phyloP scores from a whole-genome alignment of 2,888 invertebrate species.

The Eulithis prunata region DNA sequence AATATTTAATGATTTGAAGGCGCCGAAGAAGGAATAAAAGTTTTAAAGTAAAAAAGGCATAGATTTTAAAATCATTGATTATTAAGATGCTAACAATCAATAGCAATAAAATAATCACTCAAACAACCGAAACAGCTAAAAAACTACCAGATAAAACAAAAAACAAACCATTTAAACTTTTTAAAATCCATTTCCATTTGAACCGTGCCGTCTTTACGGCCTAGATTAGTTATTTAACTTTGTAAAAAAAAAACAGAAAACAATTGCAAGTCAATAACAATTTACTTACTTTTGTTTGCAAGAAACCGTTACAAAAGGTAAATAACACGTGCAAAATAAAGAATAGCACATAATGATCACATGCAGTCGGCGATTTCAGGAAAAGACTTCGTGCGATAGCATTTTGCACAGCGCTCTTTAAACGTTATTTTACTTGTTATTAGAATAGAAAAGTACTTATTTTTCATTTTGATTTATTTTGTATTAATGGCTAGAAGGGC shows the following conservation, averaged over 20 bases:
- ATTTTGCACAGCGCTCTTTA: slow-evolving; percentile 42
- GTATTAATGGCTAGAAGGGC: too few relatives aligned
- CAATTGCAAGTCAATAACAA: slow-evolving; percentile 21
- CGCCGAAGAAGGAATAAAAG: too few relatives aligned
- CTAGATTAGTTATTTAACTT: slow-evolving; percentile 22
- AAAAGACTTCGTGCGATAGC: slow-evolving; percentile 38
- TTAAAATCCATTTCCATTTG: slow-evolving; percentile 28
- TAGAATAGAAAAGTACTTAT: too few relatives aligned
- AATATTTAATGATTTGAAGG: too few relatives aligned
- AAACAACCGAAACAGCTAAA: slow-evolving; percentile 19
- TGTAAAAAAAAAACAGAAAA: neutral
- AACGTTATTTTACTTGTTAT: slow-evolving; percentile 14
- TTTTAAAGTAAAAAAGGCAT: too few relatives aligned
- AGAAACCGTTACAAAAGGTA: slow-evolving; percentile 28
- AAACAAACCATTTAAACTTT: slow-evolving; percentile 24
- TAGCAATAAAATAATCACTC: slow-evolving; percentile 23
- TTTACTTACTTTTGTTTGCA: slow-evolving; percentile 27
- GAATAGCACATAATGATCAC: slow-evolving; percentile 13
- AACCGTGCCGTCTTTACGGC: slow-evolving; percentile 33
- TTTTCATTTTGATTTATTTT: too few relatives aligned
- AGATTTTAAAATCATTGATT: neutral
- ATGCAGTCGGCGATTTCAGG: slow-evolving; percentile 19
- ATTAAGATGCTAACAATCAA: slow-evolving; percentile 16
- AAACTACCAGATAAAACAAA: slow-evolving; percentile 18
- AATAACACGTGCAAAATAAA: slow-evolving; percentile 19